Evolutionary conservation across 2,113 vertebrate species (phyloP).

Genomic region (Probosciger aterrimus): DNA sequence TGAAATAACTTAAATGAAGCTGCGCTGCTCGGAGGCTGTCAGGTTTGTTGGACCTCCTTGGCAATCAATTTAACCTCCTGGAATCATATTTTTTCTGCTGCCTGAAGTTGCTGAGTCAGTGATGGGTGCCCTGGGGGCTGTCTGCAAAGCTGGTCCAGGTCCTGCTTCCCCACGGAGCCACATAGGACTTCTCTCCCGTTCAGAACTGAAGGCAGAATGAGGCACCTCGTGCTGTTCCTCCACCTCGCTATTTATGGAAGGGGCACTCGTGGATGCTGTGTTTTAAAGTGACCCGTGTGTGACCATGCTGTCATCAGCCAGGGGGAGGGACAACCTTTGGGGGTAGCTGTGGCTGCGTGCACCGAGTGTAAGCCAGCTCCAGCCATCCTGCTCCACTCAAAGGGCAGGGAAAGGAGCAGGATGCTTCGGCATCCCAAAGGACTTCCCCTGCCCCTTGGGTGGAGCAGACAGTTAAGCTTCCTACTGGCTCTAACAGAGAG

Average conservation of each 20-base stretch:
- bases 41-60: slow-evolving; percentile 38
- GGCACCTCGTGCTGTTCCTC: not conserved
- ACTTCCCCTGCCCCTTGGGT: not conserved
- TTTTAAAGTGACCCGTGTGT: not conserved
- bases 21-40: slow-evolving; percentile 16
- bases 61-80: slow-evolving; percentile 53
- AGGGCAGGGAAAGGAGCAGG: not conserved
- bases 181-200: not conserved
- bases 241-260: not conserved
- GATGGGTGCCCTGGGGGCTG: not conserved
- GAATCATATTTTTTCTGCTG: not conserved
- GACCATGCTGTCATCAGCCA: not conserved
- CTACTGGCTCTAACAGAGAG: not conserved
- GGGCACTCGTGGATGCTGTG: fast-evolving
- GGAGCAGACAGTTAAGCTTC: not conserved
- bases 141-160: not conserved
- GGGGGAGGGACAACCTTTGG: not conserved
- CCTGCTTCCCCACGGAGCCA: not conserved
- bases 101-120: slow-evolving; percentile 44
- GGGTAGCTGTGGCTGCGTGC: not conserved
- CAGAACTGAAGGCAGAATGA: not conserved
- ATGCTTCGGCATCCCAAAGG: not conserved
- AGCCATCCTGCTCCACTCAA: not conserved
- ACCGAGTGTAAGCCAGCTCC: fast-evolving
- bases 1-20: slow-evolving; percentile 62